Base-by-base conservation (phyloP, 2,113 vertebrate genomes). In the Prinia subflava region DNA sequence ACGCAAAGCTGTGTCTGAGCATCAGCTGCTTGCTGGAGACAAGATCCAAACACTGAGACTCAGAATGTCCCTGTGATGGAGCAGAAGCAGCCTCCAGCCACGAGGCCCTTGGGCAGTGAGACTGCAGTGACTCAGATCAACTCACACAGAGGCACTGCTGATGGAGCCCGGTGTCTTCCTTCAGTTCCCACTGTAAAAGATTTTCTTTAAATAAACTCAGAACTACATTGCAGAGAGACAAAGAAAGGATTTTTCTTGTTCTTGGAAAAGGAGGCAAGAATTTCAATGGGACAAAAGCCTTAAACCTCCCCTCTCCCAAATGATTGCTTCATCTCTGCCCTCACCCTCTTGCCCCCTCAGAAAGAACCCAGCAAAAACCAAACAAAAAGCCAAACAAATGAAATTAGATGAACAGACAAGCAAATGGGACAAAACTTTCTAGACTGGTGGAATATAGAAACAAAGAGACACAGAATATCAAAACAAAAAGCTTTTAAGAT, bases 251-350 rank as follows among this genome's bases (percentile, higher is more conserved):
- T 68, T 55, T 37, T 55, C 24, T 47, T 31, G 7, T 44, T 55
- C 50, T 64, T 69, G 14, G 41, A 47, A 88, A 93, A 82, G 62
- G 7, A 25, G 13, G 4, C 18, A 60, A 62, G 20, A 80, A 53
- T 57, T 73, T 80, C 20, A 62, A 4, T 3, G 16, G 25, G 15
- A 17, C 2, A 21, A 17, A 75, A 41, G 15, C 2, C 10, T 49
- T 30, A 2, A 19, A 3, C 9, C 24, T 2, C 10, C 2, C 2
- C 15, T 2, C 6, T 3, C 5, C 8, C 8, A 21, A 88, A 33
- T 1, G 22, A 23, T 49, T 71, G 0, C 18, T 63, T 79, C 17
- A 7, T 31, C 22, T 90, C 15, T 65, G 12, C 3, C 18, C 5
- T 21, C 50, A 31, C 6, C 25, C 9, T 55, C 6, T 10, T n/a